These are phyloP conservation scores for Ophraella communa DNA, from an alignment of 2,888 invertebrate species.

Conservation along the genomic window DNA sequence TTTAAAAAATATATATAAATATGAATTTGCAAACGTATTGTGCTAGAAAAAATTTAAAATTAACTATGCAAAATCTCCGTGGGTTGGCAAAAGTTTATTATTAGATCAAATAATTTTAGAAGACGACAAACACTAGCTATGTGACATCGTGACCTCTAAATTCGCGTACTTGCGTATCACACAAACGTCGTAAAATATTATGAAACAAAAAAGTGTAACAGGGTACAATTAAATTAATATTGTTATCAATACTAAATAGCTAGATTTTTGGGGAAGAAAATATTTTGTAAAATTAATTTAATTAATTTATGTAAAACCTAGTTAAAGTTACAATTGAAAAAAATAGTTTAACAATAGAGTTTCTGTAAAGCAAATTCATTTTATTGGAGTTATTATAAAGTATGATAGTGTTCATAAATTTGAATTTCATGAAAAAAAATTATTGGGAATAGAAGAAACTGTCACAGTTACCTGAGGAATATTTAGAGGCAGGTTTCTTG, in stretches of 20 bases:
- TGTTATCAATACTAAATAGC: too few species aligned
- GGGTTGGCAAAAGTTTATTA: slow-evolving; percentile 24
- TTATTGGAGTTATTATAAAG: too few species aligned
- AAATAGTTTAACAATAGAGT: too few species aligned
- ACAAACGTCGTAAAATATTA: slow-evolving; percentile 11
- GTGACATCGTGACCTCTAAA: slow-evolving; percentile 32
- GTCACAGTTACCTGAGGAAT: slow-evolving; percentile 48
- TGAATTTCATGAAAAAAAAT: too few species aligned
- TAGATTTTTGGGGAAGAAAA: too few species aligned
- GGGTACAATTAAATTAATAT: slow-evolving; percentile 2
- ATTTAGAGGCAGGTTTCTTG: slow-evolving; percentile 48
- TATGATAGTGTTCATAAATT: too few species aligned
- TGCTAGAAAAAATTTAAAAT: slow-evolving; percentile 33
- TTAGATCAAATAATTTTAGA: slow-evolving; percentile 28
- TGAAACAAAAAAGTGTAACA: slow-evolving; percentile 3
- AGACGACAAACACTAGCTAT: slow-evolving; percentile 22
- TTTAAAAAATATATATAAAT: slow-evolving; percentile 2
- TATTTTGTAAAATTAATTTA: neutral
- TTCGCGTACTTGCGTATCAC: slow-evolving; percentile 15
- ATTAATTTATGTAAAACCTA: too few species aligned
- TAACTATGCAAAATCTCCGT: slow-evolving; percentile 32
- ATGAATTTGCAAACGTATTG: slow-evolving; percentile 26
- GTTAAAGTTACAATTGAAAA: too few species aligned
- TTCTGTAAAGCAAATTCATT: too few species aligned
- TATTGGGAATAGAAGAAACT: too few species aligned